These are phyloP conservation scores for Lampris megalopsis DNA, from an alignment of 2,113 vertebrate species.

Conservation along the genomic window DNA sequence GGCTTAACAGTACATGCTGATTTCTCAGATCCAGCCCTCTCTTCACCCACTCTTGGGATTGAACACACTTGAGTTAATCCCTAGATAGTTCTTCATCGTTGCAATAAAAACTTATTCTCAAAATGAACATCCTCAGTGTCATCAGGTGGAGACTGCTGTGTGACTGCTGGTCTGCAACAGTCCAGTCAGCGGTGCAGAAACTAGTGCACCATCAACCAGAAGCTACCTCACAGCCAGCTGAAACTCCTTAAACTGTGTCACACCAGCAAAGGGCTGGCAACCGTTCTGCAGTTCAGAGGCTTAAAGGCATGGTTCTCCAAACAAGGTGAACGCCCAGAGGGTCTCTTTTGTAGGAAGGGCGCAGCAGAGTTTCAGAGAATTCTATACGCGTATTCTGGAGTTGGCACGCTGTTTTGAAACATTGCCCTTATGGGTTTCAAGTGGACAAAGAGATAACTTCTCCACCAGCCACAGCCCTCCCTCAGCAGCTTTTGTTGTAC, in stretches of 20 bases:
- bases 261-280: no score
- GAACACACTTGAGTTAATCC: no score
- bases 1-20: no score
- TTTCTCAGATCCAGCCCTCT: no score
- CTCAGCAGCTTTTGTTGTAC: conserved; percentile 54
- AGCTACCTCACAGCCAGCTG: no score
- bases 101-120: not conserved
- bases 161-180: not conserved
- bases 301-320: not conserved
- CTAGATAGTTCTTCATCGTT: not conserved
- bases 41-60: no score
- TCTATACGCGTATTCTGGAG: not conserved
- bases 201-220: not conserved
- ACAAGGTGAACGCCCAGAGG: no score
- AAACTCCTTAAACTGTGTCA: no score
- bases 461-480: conserved; percentile 35
- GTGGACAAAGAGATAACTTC: conserved; percentile 53
- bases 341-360: not conserved
- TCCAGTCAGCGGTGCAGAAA: conserved; percentile 19
- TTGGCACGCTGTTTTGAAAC: conserved; percentile 4
- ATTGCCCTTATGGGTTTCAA: conserved; percentile 24
- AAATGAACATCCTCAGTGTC: not conserved
- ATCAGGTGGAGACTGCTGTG: not conserved
- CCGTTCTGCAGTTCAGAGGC: not conserved
- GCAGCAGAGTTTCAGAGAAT: not conserved